Base-by-base conservation (phyloP, 2,888 invertebrate species). In the Cosmopolites sordidus region DNA sequence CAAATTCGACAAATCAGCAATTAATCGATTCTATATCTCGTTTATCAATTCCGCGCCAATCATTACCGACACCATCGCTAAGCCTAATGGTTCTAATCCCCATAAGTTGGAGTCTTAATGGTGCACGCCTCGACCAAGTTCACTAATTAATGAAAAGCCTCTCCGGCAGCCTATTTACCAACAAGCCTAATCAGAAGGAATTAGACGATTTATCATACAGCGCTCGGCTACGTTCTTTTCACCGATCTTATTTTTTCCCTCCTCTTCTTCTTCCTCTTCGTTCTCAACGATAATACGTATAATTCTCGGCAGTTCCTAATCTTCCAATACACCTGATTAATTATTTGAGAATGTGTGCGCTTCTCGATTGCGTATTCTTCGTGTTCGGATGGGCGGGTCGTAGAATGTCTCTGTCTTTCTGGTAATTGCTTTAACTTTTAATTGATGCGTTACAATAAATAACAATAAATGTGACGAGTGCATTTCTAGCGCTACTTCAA, bases 161-260 rank as follows among this genome's bases (percentile, higher is more conserved):
- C 27, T 27, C 27, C 9, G 6, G 9, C 27, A 33, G 33, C 33
- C 50, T 50, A 50, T 46, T 54, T 46, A 54, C 55, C 48, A 51
- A 55, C 55, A 51, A 51, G 39, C 48, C 48, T 51, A 48, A 47
- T 51, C 42, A 55, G 51, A 50, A 41, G 55, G 51, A 55, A 55
- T 55, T 55, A 51, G 51, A 50, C 55, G 15, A 51, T 51, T 51
- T 51, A 51, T 51, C 51, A 40, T 51, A 30, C 12, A 18, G 37
- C 43, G 39, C 27, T 27, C 40, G n/a, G 33, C 12, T 38, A 15
- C 39, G 16, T 18, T 48, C 37, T 46, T 51, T 48, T 38, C 22
- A 29, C 15, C 16, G 33, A 41, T 50, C 33, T 33, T n/a, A n/a
- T n/a, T n/a, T n/a, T 9, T 12, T 9, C 11, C 33, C n/a, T 33